These are phyloP conservation scores for Saturnia pavonia DNA, from an alignment of 2,888 invertebrate genomes.

Conservation along the genomic window DNA sequence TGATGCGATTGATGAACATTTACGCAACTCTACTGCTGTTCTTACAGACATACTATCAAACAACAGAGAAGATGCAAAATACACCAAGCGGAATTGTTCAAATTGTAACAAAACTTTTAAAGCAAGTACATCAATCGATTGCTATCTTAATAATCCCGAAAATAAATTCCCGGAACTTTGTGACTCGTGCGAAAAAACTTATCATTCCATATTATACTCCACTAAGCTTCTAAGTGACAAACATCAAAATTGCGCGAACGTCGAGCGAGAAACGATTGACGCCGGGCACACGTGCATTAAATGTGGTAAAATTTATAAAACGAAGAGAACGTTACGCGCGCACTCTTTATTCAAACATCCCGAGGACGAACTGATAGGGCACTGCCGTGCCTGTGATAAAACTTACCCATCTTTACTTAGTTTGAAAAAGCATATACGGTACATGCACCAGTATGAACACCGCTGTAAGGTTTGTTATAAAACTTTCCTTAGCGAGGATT, in stretches of 20 bases:
- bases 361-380: slow-evolving; percentile 37
- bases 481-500: slow-evolving; percentile 43
- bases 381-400: slow-evolving; percentile 56
- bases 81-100: background rate
- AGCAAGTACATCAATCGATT: background rate
- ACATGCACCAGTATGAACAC: slow-evolving; percentile 56
- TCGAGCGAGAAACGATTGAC: slow-evolving; percentile 19
- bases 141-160: background rate
- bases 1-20: slow-evolving; percentile 50
- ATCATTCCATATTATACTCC: background rate
- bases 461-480: slow-evolving; percentile 59
- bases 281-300: slow-evolving; percentile 64
- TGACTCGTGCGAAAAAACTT: background rate
- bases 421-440: slow-evolving; percentile 58
- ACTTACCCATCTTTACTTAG: slow-evolving; percentile 59
- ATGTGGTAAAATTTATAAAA: slow-evolving; percentile 65
- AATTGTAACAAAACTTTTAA: background rate
- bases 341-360: slow-evolving; percentile 62
- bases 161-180: background rate
- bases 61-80: background rate
- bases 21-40: slow-evolving; percentile 51
- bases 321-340: slow-evolving; percentile 47
- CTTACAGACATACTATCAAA: slow-evolving; percentile 48
- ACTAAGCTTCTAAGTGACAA: background rate
- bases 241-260: background rate